Conservation (phyloP, 64 coral and sea anemone species). For the Platygyra sinensis region DNA sequence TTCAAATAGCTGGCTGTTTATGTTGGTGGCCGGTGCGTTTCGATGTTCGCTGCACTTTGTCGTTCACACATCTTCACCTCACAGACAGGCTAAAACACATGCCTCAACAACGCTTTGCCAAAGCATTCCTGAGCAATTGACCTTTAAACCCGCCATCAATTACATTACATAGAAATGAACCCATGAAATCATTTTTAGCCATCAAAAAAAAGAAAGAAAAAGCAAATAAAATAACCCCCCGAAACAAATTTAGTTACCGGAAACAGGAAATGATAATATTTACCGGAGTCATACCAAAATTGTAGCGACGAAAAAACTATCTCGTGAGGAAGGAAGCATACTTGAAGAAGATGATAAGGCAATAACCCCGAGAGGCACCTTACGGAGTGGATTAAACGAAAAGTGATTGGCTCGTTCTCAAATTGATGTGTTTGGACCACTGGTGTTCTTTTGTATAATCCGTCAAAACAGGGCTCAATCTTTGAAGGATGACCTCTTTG, state of each 20-base stretch:
- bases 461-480: neutral
- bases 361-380: neutral
- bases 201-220: neutral
- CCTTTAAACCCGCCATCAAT: neutral
- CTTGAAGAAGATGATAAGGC: slow-evolving; percentile 13
- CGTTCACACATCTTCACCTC: slow-evolving; percentile 18
- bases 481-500: neutral
- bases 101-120: neutral
- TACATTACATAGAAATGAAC: neutral
- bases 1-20: neutral
- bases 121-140: slow-evolving; percentile 1
- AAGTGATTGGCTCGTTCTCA: neutral
- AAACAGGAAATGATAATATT: slow-evolving; percentile 51
- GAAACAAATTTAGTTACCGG: slow-evolving; percentile 11
- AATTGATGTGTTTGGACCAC: neutral
- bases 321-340: neutral
- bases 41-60: slow-evolving; percentile 11
- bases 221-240: neutral
- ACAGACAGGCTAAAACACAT: neutral
- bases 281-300: slow-evolving; percentile 36
- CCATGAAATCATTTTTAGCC: neutral
- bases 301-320: slow-evolving; percentile 35
- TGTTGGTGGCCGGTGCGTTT: slow-evolving; percentile 9
- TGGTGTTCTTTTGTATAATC: slow-evolving; percentile 8
- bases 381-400: neutral